Evolutionary conservation across 2,113 vertebrate genomes (phyloP).

Genomic region (Pelecanoides urinatrix): DNA sequence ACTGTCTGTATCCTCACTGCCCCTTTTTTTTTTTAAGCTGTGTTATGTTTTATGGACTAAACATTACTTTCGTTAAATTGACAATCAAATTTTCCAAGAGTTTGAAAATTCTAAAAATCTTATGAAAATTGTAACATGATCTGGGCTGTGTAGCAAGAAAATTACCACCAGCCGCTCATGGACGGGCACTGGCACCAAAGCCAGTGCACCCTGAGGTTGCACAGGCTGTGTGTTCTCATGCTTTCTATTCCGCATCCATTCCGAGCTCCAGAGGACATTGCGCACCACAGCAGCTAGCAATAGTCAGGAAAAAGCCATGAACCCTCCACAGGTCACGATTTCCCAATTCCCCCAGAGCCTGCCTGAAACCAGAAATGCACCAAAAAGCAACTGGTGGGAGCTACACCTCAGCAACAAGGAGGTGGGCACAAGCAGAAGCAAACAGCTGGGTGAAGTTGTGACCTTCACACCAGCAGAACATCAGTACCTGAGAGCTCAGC

Average conservation of each 20-base stretch:
- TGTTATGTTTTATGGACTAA: not conserved
- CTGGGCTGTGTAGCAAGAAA: not conserved
- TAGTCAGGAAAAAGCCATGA: not conserved
- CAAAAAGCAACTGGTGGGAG: not conserved
- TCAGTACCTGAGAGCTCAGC: not conserved
- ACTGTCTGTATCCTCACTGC: not conserved
- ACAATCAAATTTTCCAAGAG: not conserved
- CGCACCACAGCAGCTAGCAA: accelerated
- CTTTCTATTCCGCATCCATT: not conserved
- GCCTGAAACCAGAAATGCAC: not conserved
- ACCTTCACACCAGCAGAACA: not conserved
- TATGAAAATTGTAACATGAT: not conserved
- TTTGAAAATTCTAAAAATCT: not conserved
- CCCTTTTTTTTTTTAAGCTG: not conserved
- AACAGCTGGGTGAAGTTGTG: not conserved
- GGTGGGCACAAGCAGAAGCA: not conserved
- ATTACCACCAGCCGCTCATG: not conserved
- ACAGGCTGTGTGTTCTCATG: not conserved
- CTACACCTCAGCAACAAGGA: not conserved
- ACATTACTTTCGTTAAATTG: not conserved
- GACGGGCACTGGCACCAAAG: not conserved
- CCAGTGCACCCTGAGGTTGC: not conserved
- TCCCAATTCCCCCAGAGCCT: not conserved
- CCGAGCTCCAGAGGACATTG: not conserved
- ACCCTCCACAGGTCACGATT: not conserved